Conservation (phyloP, 2,797 vertebrate genomes). For the Sebastes kiyomatsui region DNA sequence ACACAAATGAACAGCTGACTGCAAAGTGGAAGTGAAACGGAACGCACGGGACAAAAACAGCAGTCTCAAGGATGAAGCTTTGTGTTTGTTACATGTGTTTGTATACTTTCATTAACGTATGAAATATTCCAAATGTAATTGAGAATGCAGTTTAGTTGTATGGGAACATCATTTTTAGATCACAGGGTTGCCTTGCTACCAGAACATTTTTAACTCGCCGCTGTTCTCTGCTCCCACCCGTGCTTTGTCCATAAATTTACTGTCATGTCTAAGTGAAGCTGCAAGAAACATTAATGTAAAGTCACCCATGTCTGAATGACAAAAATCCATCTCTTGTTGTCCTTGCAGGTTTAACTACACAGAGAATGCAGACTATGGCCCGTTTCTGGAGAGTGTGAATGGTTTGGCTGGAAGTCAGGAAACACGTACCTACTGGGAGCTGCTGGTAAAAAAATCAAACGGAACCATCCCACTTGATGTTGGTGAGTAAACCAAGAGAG, state of each 20-base stretch:
- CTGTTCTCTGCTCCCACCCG: not conserved
- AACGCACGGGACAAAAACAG: no score
- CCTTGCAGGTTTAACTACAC: conserved; percentile 15
- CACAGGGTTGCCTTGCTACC: no score
- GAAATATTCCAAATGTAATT: no score
- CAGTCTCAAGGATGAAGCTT: no score
- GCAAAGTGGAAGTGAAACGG: no score
- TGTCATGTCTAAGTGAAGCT: not conserved
- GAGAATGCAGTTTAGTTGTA: no score
- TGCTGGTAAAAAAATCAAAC: conserved; percentile 5
- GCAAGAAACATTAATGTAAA: not conserved
- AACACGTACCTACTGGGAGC: conserved; percentile 49
- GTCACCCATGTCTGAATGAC: not conserved
- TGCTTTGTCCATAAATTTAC: not conserved
- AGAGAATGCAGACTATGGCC: conserved; percentile 46
- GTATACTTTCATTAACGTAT: no score
- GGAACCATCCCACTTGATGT: conserved; percentile 5
- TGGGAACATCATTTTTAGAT: no score
- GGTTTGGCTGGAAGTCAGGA: not conserved
- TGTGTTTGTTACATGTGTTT: no score
- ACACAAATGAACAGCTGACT: no score
- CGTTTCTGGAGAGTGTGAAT: conserved; percentile 57
- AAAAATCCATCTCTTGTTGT: not conserved
- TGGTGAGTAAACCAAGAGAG: conserved; percentile 39
- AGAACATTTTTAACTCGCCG: no score